These are phyloP conservation scores for Hypotaenidia okinawae DNA, from an alignment of 2,797 vertebrate species.

Conservation along the genomic window DNA sequence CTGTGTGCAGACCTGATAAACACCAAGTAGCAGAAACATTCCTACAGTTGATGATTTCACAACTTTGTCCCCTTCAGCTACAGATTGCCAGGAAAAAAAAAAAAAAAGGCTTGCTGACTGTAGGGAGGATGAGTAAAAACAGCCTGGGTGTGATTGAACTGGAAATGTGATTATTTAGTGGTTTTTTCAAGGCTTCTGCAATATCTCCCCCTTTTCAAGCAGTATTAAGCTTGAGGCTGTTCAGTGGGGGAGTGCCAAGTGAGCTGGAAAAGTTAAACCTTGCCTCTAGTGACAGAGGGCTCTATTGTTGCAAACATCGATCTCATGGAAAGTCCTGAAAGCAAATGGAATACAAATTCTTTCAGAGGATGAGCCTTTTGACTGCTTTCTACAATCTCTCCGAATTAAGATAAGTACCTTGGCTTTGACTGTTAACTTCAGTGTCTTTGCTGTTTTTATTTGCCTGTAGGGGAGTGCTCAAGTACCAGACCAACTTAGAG, in stretches of 20 bases:
- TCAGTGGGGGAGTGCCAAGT: neutral
- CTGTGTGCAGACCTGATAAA: neutral
- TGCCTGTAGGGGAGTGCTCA: slow-evolving; percentile 87
- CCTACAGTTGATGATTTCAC: neutral
- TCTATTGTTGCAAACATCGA: neutral
- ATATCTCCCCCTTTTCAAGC: neutral
- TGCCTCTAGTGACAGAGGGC: neutral
- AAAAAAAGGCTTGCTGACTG: neutral
- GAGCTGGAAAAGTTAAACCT: slow-evolving; percentile 37
- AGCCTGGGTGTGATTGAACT: slow-evolving; percentile 7
- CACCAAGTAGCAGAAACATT: neutral
- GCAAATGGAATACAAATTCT: neutral
- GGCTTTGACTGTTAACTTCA: neutral
- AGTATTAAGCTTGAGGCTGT: slow-evolving; percentile 2
- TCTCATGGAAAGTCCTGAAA: neutral
- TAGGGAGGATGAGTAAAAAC: neutral
- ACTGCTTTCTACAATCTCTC: neutral
- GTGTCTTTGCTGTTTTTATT: neutral
- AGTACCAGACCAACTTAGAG: slow-evolving; percentile 92
- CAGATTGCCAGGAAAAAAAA: neutral
- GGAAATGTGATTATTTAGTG: neutral
- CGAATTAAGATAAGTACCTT: neutral
- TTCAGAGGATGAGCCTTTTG: neutral
- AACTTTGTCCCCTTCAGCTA: neutral
- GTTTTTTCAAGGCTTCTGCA: neutral